These are phyloP conservation scores for Eupithecia abbreviata DNA, from an alignment of 2,888 invertebrate genomes.

Conservation along the genomic window DNA sequence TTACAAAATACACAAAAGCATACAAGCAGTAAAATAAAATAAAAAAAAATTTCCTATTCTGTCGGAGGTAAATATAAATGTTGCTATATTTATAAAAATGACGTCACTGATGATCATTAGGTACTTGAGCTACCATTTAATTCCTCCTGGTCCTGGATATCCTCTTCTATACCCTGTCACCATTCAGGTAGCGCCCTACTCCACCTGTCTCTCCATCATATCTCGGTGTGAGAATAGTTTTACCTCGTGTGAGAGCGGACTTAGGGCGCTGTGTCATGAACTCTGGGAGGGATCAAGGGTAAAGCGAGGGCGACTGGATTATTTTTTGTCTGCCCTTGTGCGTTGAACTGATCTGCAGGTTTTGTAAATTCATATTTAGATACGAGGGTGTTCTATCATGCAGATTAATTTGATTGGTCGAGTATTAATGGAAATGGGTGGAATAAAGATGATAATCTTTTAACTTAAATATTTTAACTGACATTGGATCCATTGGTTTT, in stretches of 20 bases:
- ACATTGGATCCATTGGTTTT: not conserved
- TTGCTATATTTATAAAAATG: too few relatives aligned
- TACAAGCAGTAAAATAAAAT: too few relatives aligned
- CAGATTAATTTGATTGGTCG: not conserved
- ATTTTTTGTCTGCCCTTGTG: constrained; percentile 19
- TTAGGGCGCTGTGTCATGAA: constrained; percentile 44
- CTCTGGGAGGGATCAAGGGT: constrained; percentile 41
- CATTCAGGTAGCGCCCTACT: not conserved
- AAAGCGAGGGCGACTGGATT: constrained; percentile 16
- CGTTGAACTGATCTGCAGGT: not conserved
- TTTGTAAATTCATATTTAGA: constrained; percentile 1
- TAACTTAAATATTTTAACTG: too few relatives aligned
- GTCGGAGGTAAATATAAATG: too few relatives aligned
- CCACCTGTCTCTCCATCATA: not conserved
- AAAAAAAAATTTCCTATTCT: too few relatives aligned
- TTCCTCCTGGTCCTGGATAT: not conserved
- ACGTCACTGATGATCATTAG: too few relatives aligned
- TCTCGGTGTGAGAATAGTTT: not conserved
- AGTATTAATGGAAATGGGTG: not conserved
- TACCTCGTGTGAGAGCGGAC: constrained; percentile 5
- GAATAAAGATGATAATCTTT: not conserved
- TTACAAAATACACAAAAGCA: too few relatives aligned
- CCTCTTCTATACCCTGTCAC: not conserved
- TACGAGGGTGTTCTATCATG: not conserved
- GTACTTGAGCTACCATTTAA: too few relatives aligned